phyloP scores from a whole-genome alignment of 2,797 vertebrate genomes.

The Rhodeus uyekii region DNA sequence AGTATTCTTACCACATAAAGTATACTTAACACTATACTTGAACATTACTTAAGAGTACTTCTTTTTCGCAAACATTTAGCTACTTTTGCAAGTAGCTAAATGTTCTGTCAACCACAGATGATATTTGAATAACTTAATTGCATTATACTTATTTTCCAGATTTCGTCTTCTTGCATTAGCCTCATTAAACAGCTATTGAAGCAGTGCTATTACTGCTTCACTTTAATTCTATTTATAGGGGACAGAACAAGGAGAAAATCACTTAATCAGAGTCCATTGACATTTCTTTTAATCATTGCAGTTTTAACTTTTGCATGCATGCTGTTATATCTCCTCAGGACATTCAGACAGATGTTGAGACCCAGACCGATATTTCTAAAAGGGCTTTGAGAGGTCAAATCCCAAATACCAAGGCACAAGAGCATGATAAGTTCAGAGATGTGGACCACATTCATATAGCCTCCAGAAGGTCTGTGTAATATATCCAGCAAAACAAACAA shows the following conservation, averaged over 20 bases:
- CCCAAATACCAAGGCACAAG: conserved; percentile 2
- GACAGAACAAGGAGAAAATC: not conserved
- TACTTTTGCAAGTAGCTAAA: not conserved
- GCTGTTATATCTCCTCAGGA: conserved; percentile 70
- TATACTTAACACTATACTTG: too few species aligned
- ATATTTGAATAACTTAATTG: not conserved
- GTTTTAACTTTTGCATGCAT: conserved; percentile 18
- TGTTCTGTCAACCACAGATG: not conserved
- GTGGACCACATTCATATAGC: not conserved
- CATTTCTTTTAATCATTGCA: not conserved
- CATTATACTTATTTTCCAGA: not conserved
- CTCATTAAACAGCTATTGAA: conserved; percentile 16
- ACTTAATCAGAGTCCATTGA: conserved; percentile 26
- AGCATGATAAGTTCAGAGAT: conserved; percentile 22
- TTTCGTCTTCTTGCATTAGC: not conserved
- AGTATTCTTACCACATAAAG: too few species aligned
- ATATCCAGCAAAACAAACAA: not conserved
- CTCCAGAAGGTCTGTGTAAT: conserved; percentile 19
- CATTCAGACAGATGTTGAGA: conserved; percentile 85
- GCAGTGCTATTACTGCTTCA: not conserved
- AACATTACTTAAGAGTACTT: too few species aligned
- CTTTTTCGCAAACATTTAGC: too few species aligned
- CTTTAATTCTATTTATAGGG: not conserved
- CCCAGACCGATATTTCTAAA: conserved; percentile 83
- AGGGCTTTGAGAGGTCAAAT: conserved; percentile 49